Evolutionary conservation across 2,113 vertebrate genomes (phyloP).

Genomic region (Ailurus styani): DNA sequence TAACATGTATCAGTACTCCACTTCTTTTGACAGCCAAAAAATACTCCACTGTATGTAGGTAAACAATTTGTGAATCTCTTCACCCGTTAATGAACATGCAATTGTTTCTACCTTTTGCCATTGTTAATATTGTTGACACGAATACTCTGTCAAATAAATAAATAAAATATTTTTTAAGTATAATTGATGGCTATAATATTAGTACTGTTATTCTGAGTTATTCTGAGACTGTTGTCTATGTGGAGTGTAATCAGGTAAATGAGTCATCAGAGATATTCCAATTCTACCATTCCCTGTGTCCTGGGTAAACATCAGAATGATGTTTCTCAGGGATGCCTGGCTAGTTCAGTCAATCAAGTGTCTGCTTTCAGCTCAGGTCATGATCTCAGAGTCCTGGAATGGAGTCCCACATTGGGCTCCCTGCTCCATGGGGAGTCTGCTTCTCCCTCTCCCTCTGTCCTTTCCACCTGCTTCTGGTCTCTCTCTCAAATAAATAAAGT

Average conservation of each 20-base stretch:
- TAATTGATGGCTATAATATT: background rate
- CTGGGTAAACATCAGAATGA: background rate
- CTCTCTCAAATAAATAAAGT: background rate
- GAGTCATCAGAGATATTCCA: background rate
- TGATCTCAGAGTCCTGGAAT: background rate
- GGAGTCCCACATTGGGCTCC: background rate
- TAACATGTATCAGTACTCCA: background rate
- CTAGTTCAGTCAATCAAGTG: background rate
- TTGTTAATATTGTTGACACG: background rate
- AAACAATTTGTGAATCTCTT: background rate
- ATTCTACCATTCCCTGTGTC: background rate
- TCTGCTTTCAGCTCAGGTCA: background rate
- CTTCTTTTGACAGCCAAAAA: background rate
- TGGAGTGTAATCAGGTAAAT: background rate
- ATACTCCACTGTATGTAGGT: background rate
- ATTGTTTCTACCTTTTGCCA: background rate
- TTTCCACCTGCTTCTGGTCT: background rate
- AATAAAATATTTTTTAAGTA: background rate
- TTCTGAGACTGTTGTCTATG: background rate
- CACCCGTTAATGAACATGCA: background rate
- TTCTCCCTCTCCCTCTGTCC: background rate
- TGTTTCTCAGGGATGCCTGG: background rate
- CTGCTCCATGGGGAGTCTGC: background rate
- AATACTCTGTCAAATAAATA: too few species aligned
- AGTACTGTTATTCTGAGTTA: background rate